A percentile compares a stretch with the other conserved stretches of the same genome.
Conservation (phyloP, 2,113 vertebrate species). For the Sula dactylatra region DNA sequence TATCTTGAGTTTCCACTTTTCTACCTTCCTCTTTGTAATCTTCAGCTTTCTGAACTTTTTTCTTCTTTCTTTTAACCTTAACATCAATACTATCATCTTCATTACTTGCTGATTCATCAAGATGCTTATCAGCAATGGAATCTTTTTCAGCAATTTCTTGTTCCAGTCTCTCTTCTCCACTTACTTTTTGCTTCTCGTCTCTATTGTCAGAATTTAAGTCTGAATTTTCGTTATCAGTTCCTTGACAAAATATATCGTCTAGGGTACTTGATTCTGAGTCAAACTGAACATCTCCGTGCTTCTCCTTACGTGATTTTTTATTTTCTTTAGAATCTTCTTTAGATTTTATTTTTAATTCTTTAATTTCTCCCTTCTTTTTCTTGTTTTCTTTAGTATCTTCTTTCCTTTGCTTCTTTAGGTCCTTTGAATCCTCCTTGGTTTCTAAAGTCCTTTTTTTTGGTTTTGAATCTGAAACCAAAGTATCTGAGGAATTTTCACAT, state of each 20-base stretch:
- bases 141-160: constrained; percentile 21
- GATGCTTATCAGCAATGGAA: neutral
- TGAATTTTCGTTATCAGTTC: constrained; percentile 35
- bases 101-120: constrained; percentile 50
- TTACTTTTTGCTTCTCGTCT: constrained; percentile 39
- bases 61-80: constrained; percentile 78
- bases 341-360: constrained; percentile 76
- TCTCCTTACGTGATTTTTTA: constrained; percentile 67
- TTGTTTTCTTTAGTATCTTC: constrained; percentile 83
- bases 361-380: constrained; percentile 77
- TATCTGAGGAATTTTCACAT: constrained; percentile 70
- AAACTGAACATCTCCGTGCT: constrained; percentile 22
- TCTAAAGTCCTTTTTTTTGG: constrained; percentile 79
- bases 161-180: constrained; percentile 13
- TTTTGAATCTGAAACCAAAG: constrained; percentile 66
- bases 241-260: constrained; percentile 6
- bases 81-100: constrained; percentile 67
- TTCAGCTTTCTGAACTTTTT: constrained; percentile 76
- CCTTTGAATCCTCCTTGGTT: constrained; percentile 81
- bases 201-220: constrained; percentile 36
- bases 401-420: constrained; percentile 86
- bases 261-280: constrained; percentile 28
- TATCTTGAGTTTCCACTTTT: constrained; percentile 74
- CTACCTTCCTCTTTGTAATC: constrained; percentile 65
- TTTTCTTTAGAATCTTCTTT: constrained; percentile 78